A percentile compares a stretch with the other conserved stretches of the same genome.
phyloP scores from a whole-genome alignment of 2,113 vertebrate genomes.

The Ariopsis seemanni region DNA sequence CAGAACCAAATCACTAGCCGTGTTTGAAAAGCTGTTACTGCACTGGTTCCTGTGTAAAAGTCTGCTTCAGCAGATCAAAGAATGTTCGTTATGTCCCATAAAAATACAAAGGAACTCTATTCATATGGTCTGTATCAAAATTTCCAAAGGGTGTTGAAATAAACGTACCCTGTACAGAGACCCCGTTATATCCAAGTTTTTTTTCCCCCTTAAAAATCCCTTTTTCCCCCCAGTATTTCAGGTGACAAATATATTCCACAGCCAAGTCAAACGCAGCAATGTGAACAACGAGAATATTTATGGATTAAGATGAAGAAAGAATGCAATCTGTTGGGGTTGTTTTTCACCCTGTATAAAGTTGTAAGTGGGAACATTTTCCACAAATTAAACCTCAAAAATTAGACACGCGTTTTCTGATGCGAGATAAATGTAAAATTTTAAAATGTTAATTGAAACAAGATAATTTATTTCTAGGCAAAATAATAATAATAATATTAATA shows the following conservation, averaged over 20 bases:
- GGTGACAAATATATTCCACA: constrained; percentile 80
- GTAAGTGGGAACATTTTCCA: constrained; percentile 79
- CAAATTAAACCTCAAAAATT: constrained; percentile 57
- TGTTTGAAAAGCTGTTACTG: constrained; percentile 57
- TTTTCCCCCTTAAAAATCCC: constrained; percentile 62
- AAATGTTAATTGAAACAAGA: constrained; percentile 1
- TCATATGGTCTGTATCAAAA: constrained; percentile 76
- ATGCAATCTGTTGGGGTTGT: constrained; percentile 32
- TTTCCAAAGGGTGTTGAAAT: constrained; percentile 67
- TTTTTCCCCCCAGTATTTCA: constrained; percentile 78
- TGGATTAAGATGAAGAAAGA: constrained; percentile 57
- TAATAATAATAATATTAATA: constrained; percentile 72
- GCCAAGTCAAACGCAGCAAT: constrained; percentile 81
- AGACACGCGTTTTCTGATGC: constrained; percentile 69
- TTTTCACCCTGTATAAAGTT: constrained; percentile 44
- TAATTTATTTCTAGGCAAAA: constrained; percentile 77
- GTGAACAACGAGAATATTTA: constrained; percentile 61
- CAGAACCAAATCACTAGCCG: constrained; percentile 62
- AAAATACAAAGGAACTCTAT: constrained; percentile 78
- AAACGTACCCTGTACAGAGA: constrained; percentile 78
- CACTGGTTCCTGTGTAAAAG: constrained; percentile 63
- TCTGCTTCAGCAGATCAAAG: constrained; percentile 65
- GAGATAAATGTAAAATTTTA: constrained; percentile 74
- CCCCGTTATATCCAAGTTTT: constrained; percentile 69
- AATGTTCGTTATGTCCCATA: constrained; percentile 69